A percentile compares a stretch with the other conserved stretches of the same genome.
phyloP scores from a whole-genome alignment of 2,888 invertebrate genomes.

The Axea sp. region DNA sequence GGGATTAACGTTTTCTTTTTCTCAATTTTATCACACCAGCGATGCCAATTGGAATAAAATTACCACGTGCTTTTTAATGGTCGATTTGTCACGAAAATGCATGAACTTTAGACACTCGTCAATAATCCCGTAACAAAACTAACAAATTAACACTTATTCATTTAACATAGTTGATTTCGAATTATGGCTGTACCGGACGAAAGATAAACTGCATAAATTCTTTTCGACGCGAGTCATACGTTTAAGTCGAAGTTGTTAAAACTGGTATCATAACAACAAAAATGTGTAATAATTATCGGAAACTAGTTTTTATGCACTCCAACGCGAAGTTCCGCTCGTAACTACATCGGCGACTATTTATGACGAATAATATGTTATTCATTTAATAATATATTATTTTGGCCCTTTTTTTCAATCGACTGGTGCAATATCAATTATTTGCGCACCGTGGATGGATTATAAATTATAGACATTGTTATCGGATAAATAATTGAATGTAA shows the following conservation, averaged over 20 bases:
- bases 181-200: not conserved
- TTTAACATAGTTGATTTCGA: slow-evolving; percentile 2
- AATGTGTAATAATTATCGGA: slow-evolving; percentile 48
- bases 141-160: slow-evolving; percentile 19
- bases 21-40: no score
- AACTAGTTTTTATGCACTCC: slow-evolving; percentile 44
- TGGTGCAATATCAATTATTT: not conserved
- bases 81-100: not conserved
- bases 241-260: slow-evolving; percentile 36
- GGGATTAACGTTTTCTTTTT: no score
- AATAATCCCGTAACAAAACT: not conserved
- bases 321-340: not conserved
- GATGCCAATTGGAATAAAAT: no score
- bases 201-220: slow-evolving; percentile 19
- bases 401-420: not conserved
- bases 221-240: slow-evolving; percentile 31
- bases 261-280: slow-evolving; percentile 43
- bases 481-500: no score
- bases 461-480: no score
- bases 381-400: slow-evolving; percentile 2
- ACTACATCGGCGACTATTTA: slow-evolving; percentile 18
- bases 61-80: no score
- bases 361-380: slow-evolving; percentile 24
- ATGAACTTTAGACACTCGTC: not conserved
- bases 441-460: not conserved